These are phyloP conservation scores for Catocala fraxini DNA, from an alignment of 2,888 invertebrate species.

Conservation along the genomic window DNA sequence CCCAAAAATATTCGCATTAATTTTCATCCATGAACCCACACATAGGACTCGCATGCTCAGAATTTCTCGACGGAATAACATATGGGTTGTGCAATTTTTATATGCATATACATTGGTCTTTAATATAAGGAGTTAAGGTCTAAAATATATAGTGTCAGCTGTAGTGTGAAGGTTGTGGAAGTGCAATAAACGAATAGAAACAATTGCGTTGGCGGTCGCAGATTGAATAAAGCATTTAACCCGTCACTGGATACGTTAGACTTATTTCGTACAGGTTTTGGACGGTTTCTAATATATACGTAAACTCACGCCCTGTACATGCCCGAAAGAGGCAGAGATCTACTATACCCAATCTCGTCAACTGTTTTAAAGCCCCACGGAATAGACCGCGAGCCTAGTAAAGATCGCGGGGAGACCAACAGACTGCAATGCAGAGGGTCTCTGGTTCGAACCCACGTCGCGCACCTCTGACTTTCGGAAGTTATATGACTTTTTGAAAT, in stretches of 20 bases:
- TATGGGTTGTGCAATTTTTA: slow-evolving; percentile 30
- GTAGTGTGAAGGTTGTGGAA: slow-evolving; percentile 43
- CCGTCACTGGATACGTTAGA: slow-evolving; percentile 58
- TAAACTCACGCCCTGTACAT: too few species aligned
- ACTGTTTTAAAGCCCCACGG: too few species aligned
- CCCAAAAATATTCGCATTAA: slow-evolving; percentile 36
- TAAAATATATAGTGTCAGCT: slow-evolving; percentile 43
- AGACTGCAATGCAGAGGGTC: too few species aligned
- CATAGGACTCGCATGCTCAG: slow-evolving; percentile 23
- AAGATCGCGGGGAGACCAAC: too few species aligned
- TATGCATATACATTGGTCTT: slow-evolving; percentile 34
- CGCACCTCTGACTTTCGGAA: too few species aligned
- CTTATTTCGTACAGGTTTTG: slow-evolving; percentile 14
- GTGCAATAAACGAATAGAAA: slow-evolving; percentile 68
- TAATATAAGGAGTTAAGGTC: slow-evolving; percentile 57
- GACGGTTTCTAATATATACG: background rate
- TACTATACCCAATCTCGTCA: too few species aligned
- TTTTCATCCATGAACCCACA: slow-evolving; percentile 34
- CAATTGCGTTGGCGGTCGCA: slow-evolving; percentile 78
- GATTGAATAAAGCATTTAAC: slow-evolving; percentile 82
- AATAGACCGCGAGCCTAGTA: too few species aligned
- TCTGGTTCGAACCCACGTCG: too few species aligned
- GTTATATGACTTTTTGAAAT: too few species aligned
- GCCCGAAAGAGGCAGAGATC: too few species aligned
- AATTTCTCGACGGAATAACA: slow-evolving; percentile 8